Evolutionary conservation across 2,113 vertebrate species (phyloP).

Genomic region (Fukomys damarensis): DNA sequence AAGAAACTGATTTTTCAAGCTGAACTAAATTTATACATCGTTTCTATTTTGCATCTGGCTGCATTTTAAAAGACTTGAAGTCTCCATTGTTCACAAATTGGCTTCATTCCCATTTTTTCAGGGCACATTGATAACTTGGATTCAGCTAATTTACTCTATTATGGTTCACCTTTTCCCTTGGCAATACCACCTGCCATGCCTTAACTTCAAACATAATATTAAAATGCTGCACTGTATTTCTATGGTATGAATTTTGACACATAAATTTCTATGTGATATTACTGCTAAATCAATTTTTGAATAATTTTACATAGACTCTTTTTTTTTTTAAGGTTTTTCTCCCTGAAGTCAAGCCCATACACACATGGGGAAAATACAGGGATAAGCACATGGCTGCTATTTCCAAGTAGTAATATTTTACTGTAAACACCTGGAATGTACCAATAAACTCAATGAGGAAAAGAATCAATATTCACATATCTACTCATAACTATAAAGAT

Average conservation of each 20-base stretch:
- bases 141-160: constrained; percentile 61
- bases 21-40: neutral
- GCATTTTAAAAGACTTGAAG: constrained; percentile 29
- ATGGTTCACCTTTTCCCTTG: constrained; percentile 41
- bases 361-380: neutral
- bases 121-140: constrained; percentile 36
- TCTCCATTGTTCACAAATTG: constrained; percentile 40
- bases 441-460: no score
- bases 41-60: constrained; percentile 46
- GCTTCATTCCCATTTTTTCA: constrained; percentile 13
- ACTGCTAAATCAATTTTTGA: constrained; percentile 21
- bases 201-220: constrained; percentile 60
- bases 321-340: neutral
- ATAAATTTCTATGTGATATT: constrained; percentile 47
- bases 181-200: neutral
- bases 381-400: neutral
- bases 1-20: constrained; percentile 51
- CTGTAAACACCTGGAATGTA: neutral
- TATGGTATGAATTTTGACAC: constrained; percentile 27
- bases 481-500: neutral
- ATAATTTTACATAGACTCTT: constrained; percentile 14
- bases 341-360: neutral
- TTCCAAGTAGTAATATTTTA: neutral
- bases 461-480: no score
- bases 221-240: constrained; percentile 43